These are phyloP conservation scores for Temnopleurus reevesii DNA, from an alignment of 53 echinoderm and acorn worm species.

Conservation along the genomic window DNA sequence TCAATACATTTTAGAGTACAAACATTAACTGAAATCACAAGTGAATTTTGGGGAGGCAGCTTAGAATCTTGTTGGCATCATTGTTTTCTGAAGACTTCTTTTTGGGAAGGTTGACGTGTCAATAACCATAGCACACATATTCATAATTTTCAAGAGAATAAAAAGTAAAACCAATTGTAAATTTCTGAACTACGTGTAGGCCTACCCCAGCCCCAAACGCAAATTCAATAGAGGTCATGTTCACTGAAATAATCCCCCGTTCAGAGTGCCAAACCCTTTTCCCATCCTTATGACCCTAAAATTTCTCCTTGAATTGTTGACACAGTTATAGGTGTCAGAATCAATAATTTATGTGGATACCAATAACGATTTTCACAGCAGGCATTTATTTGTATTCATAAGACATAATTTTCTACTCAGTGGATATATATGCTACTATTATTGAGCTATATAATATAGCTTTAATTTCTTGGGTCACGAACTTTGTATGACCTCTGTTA, in stretches of 20 bases:
- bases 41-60: too few relatives aligned
- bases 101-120: too few relatives aligned
- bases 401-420: background rate
- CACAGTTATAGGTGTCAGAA: conserved; percentile 31
- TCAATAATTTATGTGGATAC: background rate
- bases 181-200: background rate
- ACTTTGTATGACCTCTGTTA: background rate
- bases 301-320: background rate
- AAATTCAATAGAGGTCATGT: background rate
- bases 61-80: too few relatives aligned
- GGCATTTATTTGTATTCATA: background rate
- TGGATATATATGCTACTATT: too few relatives aligned
- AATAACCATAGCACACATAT: too few relatives aligned
- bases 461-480: background rate
- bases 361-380: background rate
- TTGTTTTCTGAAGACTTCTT: too few relatives aligned
- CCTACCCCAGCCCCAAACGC: background rate
- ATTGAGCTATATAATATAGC: background rate
- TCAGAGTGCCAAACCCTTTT: background rate
- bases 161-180: background rate
- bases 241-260: background rate
- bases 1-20: too few relatives aligned
- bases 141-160: background rate
- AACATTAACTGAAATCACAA: too few relatives aligned
- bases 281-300: background rate